Evolutionary conservation across 1,140 invertebrate genomes (phyloP).

Genomic region (Listronotus bonariensis): DNA sequence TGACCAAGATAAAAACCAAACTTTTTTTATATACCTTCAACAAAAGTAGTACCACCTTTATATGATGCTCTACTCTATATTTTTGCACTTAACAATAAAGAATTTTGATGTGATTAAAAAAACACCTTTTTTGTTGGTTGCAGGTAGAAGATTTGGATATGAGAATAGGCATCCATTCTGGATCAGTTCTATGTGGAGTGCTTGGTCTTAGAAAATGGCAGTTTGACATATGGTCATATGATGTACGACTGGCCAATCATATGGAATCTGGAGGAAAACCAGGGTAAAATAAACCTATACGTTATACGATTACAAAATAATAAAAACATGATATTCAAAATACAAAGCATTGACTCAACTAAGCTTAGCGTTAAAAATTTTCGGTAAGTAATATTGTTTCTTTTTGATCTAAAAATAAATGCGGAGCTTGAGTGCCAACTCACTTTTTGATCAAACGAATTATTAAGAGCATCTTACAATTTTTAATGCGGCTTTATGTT

Average conservation of each 20-base stretch:
- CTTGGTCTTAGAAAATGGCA: conserved; percentile 94
- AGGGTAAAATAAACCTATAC: no score
- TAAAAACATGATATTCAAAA: no score
- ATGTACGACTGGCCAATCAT: conserved; percentile 96
- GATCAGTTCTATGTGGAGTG: conserved; percentile 91
- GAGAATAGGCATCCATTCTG: conserved; percentile 95
- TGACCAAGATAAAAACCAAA: not conserved
- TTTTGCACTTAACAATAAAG: conserved; percentile 21
- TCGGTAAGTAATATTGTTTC: no score
- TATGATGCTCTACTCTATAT: conserved; percentile 25
- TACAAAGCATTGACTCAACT: no score
- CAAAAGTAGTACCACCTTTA: conserved; percentile 10
- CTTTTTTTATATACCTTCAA: not conserved
- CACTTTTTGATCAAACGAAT: no score
- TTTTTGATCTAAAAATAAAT: no score
- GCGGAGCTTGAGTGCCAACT: no score
- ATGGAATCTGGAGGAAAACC: conserved; percentile 95
- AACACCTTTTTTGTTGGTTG: conserved; percentile 39
- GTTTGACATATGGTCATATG: conserved; percentile 98
- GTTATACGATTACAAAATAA: no score
- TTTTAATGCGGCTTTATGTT: no score
- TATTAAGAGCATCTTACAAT: no score
- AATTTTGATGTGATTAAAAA: conserved; percentile 23
- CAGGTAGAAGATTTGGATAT: conserved; percentile 92
- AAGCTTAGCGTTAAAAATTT: no score